Percentiles rank a stretch among this genome's conserved stretches.
Conservation (phyloP, 2,113 vertebrate species). For the Agapornis roseicollis region DNA sequence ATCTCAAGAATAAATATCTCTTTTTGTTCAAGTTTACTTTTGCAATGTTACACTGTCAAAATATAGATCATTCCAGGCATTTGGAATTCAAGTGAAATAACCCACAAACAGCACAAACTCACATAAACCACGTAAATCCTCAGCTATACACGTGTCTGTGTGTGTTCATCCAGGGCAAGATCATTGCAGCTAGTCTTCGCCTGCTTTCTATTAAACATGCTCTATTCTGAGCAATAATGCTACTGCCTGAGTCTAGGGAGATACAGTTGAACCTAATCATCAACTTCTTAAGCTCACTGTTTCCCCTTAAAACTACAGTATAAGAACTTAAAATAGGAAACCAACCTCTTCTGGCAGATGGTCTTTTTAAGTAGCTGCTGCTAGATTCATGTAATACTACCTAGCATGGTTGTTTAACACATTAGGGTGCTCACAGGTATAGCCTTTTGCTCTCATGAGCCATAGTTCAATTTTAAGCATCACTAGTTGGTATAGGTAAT, state of each 20-base stretch:
- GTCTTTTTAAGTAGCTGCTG: conserved; percentile 59
- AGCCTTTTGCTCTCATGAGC: conserved; percentile 68
- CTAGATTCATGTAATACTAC: conserved; percentile 44
- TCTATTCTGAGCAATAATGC: not conserved
- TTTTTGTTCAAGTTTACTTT: conserved; percentile 73
- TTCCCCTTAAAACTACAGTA: conserved; percentile 56
- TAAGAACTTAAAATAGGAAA: conserved; percentile 59
- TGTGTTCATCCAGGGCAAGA: not conserved
- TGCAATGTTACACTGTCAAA: conserved; percentile 64
- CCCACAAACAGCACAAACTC: conserved; percentile 55
- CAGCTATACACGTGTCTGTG: not conserved
- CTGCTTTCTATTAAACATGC: not conserved
- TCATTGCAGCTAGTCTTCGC: not conserved
- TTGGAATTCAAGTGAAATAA: conserved; percentile 67
- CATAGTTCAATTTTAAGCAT: conserved; percentile 81
- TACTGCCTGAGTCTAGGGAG: not conserved
- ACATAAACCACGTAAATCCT: not conserved
- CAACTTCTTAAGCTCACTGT: conserved; percentile 25
- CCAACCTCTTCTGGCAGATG: conserved; percentile 68
- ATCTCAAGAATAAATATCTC: conserved; percentile 77
- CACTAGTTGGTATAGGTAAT: conserved; percentile 67
- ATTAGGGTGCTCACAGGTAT: conserved; percentile 73
- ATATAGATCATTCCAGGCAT: conserved; percentile 64
- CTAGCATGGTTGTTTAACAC: conserved; percentile 71
- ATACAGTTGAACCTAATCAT: conserved; percentile 4